Percentiles rank a stretch among this genome's conserved stretches.
phyloP scores from a whole-genome alignment of 1,140 invertebrate species.

The Caerostris extrusa region DNA sequence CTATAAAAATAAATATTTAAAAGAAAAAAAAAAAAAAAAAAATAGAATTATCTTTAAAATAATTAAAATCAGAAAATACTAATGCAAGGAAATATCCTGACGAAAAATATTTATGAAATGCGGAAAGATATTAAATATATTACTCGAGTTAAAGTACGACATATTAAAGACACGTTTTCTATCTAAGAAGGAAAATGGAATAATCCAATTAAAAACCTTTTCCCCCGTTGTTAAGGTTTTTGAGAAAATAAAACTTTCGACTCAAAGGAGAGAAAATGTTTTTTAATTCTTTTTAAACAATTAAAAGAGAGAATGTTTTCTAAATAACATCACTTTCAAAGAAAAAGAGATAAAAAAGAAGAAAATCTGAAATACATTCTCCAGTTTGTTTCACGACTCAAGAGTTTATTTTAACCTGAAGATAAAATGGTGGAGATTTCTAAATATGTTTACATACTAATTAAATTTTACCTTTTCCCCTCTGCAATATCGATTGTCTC shows the following conservation, averaged over 20 bases:
- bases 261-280: not conserved
- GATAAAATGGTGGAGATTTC: not conserved
- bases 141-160: not conserved
- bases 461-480: too few species aligned
- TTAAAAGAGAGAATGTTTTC: not conserved
- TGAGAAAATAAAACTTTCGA: not conserved
- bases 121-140: not conserved
- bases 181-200: not conserved
- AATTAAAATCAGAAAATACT: conserved; percentile 6
- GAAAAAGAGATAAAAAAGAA: not conserved
- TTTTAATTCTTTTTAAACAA: conserved; percentile 5
- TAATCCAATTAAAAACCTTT: conserved; percentile 27
- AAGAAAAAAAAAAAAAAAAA: not conserved
- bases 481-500: too few species aligned
- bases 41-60: not conserved
- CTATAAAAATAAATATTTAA: not conserved
- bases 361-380: not conserved
- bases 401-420: not conserved
- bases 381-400: not conserved
- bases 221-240: not conserved
- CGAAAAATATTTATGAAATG: conserved; percentile 23
- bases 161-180: not conserved
- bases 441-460: too few species aligned
- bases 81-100: not conserved
- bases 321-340: not conserved